These are phyloP conservation scores for Ceraclea dissimilis DNA, from an alignment of 2,888 invertebrate species.

Conservation along the genomic window DNA sequence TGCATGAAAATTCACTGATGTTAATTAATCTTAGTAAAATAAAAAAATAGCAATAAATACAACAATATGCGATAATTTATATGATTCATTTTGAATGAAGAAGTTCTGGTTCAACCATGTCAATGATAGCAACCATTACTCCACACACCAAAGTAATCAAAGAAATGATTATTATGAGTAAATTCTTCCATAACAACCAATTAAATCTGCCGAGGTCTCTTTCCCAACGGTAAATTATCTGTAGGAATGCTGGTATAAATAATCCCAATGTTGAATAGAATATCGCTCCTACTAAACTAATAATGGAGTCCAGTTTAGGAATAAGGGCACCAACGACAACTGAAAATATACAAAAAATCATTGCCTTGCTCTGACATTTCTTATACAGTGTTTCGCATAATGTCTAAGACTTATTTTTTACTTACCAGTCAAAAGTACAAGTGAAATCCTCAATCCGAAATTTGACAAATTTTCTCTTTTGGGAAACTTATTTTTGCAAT, in stretches of 20 bases:
- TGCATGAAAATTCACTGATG: too few relatives aligned
- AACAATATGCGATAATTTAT: too few relatives aligned
- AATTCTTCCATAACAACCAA: conserved; percentile 64
- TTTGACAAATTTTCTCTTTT: conserved; percentile 39
- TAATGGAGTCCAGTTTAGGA: conserved; percentile 42
- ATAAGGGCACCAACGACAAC: conserved; percentile 41
- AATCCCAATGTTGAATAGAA: conserved; percentile 69
- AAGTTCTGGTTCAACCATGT: background rate
- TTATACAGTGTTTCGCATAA: too few relatives aligned
- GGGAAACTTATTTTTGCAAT: conserved; percentile 43
- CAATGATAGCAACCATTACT: conserved; percentile 39
- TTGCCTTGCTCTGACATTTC: too few relatives aligned
- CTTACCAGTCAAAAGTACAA: conserved; percentile 40
- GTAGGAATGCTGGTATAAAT: conserved; percentile 63
- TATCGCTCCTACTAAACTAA: conserved; percentile 47
- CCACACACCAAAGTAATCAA: conserved; percentile 63
- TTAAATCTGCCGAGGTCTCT: conserved; percentile 56
- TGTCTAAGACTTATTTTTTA: too few relatives aligned
- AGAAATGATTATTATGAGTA: conserved; percentile 52
- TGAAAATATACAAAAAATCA: conserved; percentile 28
- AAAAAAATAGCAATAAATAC: too few relatives aligned
- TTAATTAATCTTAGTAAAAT: too few relatives aligned
- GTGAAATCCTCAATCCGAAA: conserved; percentile 38
- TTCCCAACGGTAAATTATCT: conserved; percentile 64
- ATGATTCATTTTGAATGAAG: background rate